phyloP scores from a whole-genome alignment of 2,888 invertebrate species.

The Villa cingulata region DNA sequence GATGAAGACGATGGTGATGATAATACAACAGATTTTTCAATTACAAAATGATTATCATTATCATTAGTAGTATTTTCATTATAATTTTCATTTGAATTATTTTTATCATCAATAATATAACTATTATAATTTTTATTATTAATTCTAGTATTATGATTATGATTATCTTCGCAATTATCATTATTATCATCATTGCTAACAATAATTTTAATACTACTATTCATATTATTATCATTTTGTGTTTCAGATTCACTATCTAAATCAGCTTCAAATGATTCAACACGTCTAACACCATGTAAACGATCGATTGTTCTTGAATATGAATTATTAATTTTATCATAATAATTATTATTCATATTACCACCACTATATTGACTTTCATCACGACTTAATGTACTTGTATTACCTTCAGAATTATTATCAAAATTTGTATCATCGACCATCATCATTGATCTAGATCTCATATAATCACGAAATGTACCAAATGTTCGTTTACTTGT shows the following conservation, averaged over 20 bases:
- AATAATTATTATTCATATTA: too few species aligned
- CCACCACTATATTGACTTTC: constrained; percentile 23
- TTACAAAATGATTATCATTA: constrained; percentile 11
- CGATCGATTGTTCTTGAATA: constrained; percentile 44
- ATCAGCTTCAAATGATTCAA: constrained; percentile 28
- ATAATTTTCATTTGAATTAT: constrained; percentile 7
- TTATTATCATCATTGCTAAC: too few species aligned
- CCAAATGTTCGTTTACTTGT: constrained; percentile 36
- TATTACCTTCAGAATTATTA: constrained; percentile 27
- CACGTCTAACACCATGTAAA: constrained; percentile 42
- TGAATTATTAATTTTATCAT: constrained; percentile 31
- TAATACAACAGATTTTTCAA: background rate
- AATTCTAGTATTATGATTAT: too few species aligned
- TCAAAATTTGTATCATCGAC: constrained; percentile 29
- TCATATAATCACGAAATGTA: constrained; percentile 34
- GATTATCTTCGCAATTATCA: too few species aligned
- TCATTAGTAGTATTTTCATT: constrained; percentile 8
- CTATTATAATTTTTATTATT: constrained; percentile 17
- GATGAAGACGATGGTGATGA: too few species aligned
- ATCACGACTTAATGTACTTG: constrained; percentile 27
- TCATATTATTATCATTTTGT: constrained; percentile 19
- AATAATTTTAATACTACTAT: too few species aligned
- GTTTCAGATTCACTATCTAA: constrained; percentile 19
- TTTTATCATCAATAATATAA: constrained; percentile 11
- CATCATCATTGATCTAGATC: constrained; percentile 30